These are phyloP conservation scores for Scytalopus superciliaris DNA, from an alignment of 2,113 vertebrate species.

Conservation along the genomic window DNA sequence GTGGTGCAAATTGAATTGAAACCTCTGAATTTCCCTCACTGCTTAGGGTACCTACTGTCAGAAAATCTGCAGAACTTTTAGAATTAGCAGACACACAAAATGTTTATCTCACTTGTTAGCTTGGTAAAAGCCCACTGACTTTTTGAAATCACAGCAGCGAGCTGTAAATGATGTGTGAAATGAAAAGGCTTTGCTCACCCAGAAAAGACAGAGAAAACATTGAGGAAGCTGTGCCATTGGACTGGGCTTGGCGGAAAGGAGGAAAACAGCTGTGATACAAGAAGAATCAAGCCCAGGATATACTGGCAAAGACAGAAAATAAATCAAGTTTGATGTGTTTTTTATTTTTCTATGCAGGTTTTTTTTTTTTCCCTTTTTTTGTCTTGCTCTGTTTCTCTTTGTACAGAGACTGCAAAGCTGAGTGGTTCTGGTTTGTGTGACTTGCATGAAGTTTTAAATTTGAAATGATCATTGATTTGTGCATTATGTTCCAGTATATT, in stretches of 20 bases:
- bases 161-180: conserved; percentile 82
- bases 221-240: conserved; percentile 44
- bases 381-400: conserved; percentile 1
- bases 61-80: conserved; percentile 69
- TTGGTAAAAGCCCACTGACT: conserved; percentile 73
- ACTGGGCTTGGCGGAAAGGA: neutral
- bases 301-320: neutral
- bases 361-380: neutral
- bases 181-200: conserved; percentile 75
- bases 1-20: conserved; percentile 1
- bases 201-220: conserved; percentile 52
- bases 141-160: conserved; percentile 73
- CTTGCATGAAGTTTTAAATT: conserved; percentile 24
- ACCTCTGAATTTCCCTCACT: conserved; percentile 7
- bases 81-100: conserved; percentile 73
- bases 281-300: conserved; percentile 4
- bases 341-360: neutral
- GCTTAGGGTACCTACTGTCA: conserved; percentile 55
- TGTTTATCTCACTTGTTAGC: conserved; percentile 79
- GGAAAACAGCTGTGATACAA: neutral
- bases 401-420: neutral
- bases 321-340: neutral
- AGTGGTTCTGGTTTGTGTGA: conserved; percentile 14
- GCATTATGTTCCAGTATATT: conserved; percentile 4
- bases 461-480: conserved; percentile 36